Evolutionary conservation across 2,888 invertebrate species (phyloP), one percentile per base, ranked within the genome.

Genomic region (Chymomyza amoena): DNA sequence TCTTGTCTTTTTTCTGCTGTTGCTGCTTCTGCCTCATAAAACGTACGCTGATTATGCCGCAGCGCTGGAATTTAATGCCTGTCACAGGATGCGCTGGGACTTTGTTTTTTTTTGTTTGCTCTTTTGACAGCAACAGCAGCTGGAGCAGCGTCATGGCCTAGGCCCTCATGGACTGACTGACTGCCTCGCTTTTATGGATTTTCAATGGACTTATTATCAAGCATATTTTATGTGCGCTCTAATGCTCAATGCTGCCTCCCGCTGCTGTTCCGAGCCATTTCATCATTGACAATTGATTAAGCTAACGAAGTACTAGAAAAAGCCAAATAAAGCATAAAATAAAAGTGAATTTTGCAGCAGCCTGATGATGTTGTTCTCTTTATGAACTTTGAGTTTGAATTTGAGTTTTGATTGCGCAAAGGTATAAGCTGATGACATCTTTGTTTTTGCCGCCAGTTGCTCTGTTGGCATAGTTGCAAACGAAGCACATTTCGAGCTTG

Each of bases 191-290:
- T 61, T 83, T 76, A 87, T 81, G 72, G 71, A 62, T 73, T 75
- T 76, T 66, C 73, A 78, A 84, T 87, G 76, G 71, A 68, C 75
- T 69, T 78, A 80, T 85, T 80, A 80, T 83, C 80, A 68, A 70
- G 63, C 50, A 51, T 16, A 63, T 67, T 59, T 36, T 61, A 51
- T 67, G 18, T 50, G 39, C 39, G 54, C 62, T 67, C 56, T 63
- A 57, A 52, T 72, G 72, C 32, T 61, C n/a, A 51, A 15, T 64
- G 61, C 28, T 73, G 69, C 69, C 75, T 73, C 74, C 69, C 75
- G 70, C 61, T 66, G 50, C 64, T 60, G 9, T 32, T 6, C 32
- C 39, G 13, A 18, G 18, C 60, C n/a, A 59, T 20, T 25, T 45
- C 39, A 45, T 54, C 54, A 54, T 61, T 63, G 72, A 52, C 76